phyloP scores from a whole-genome alignment of 2,888 invertebrate genomes.

The Cotesia congregata region DNA sequence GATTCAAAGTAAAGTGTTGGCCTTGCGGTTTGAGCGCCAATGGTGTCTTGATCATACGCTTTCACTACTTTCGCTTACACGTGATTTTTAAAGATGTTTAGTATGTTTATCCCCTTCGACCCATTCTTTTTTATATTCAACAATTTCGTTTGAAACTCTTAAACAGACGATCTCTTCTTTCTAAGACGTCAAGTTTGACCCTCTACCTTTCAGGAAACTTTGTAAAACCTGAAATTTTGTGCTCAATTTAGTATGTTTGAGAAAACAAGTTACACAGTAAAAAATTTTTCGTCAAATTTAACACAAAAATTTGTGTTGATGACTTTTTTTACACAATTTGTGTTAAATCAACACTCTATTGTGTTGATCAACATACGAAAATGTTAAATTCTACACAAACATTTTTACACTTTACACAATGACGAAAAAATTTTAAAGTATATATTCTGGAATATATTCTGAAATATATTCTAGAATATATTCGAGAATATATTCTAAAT shows the following conservation, averaged over 20 bases:
- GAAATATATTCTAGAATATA: too few species aligned
- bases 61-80: conserved; percentile 69
- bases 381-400: too few species aligned
- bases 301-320: too few species aligned
- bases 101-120: conserved; percentile 22
- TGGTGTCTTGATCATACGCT: conserved; percentile 50
- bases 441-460: too few species aligned
- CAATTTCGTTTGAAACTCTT: not conserved
- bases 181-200: not conserved
- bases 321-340: too few species aligned
- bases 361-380: too few species aligned
- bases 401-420: too few species aligned
- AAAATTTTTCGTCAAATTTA: too few species aligned
- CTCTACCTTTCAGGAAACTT: not conserved
- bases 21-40: conserved; percentile 18
- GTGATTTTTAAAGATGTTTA: conserved; percentile 59
- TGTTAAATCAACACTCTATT: too few species aligned
- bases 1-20: conserved; percentile 16
- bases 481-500: too few species aligned
- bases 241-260: not conserved
- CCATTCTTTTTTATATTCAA: conserved; percentile 8
- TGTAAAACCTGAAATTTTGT: not conserved
- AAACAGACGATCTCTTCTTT: not conserved
- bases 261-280: too few species aligned
- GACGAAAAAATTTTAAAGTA: too few species aligned